Evolutionary conservation across 1,140 invertebrate genomes (phyloP), one percentile per base, ranked within the genome.

Genomic region (Pollicipes pollicipes): DNA sequence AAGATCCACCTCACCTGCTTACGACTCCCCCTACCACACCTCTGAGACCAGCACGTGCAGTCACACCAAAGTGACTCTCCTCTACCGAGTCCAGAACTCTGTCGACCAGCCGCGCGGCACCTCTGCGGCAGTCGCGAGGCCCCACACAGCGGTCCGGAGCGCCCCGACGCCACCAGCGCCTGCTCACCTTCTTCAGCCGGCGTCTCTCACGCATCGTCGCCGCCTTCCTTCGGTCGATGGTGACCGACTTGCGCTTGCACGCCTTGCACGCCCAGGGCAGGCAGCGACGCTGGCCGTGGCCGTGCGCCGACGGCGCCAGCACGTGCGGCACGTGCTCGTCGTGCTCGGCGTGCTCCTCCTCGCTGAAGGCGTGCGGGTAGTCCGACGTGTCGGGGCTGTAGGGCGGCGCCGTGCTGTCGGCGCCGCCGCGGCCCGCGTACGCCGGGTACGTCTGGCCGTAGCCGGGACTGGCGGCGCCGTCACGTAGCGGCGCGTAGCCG

Each of bases 231-330:
- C 96, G 82, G 80, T 98, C 95, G 0, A 97, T 90, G 6, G 92
- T 89, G 27, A 96, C 91, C 6, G 88, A 93, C 81, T 95, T 95
- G 80, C 91, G 88, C 78, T 97, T 97, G 81, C 93, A 97, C 0
- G 93, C 92, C 78, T 97, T 96, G 80, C 94, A 97, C 8, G 93
- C 94, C 93, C 93, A 97, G 1, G 94, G 84, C 1, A 97, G 83
- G 77, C 94, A 97, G 70, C 89, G 84, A 68, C 90, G 83, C 58
- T 77, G 76, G 24, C 74, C 72, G 21, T 77, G 45, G 64, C 66
- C 70, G 68, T 76, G 75, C 16, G 69, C 70, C 10, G 70, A 27
- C 13, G 74, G 74, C 16, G 74, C 74, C 70, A 75, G 70, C 37
- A 75, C 73, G 69, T 75, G 74, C 26, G 73, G 74, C 30, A 75